Conservation (phyloP, 2,797 vertebrate genomes). For the Moxostoma hubbsi region DNA sequence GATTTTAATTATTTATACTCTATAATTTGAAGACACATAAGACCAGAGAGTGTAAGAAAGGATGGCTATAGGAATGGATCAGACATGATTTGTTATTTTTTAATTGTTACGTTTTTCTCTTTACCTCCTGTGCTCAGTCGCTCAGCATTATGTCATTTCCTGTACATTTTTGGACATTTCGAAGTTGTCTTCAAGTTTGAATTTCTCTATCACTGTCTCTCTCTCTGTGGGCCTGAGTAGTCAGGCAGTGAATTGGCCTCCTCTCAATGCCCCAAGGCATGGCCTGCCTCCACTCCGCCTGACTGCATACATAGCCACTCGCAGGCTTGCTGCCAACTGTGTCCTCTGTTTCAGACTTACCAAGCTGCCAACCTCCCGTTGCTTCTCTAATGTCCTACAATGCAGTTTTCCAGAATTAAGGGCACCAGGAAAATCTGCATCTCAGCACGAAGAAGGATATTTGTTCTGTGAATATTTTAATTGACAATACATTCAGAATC, state of each 20-base stretch:
- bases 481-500: background rate
- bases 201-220: constrained; percentile 47
- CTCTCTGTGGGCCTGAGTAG: constrained; percentile 37
- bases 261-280: constrained; percentile 76
- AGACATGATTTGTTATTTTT: background rate
- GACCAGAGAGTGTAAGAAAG: constrained; percentile 34
- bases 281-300: constrained; percentile 73
- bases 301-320: constrained; percentile 61
- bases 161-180: background rate
- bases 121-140: background rate
- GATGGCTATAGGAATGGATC: constrained; percentile 50
- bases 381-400: constrained; percentile 45
- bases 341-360: constrained; percentile 55
- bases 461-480: background rate
- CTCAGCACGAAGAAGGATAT: constrained; percentile 14
- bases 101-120: background rate
- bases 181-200: constrained; percentile 29
- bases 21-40: constrained; percentile 57
- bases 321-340: constrained; percentile 69
- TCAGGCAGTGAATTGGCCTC: constrained; percentile 70
- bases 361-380: constrained; percentile 52
- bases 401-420: constrained; percentile 48
- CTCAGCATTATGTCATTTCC: background rate
- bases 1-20: constrained; percentile 59
- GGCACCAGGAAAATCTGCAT: constrained; percentile 40